Percentiles rank a stretch among this genome's conserved stretches.
These are phyloP conservation scores for Carcharodon carcharias DNA, from an alignment of 2,797 vertebrate genomes.

Conservation along the genomic window DNA sequence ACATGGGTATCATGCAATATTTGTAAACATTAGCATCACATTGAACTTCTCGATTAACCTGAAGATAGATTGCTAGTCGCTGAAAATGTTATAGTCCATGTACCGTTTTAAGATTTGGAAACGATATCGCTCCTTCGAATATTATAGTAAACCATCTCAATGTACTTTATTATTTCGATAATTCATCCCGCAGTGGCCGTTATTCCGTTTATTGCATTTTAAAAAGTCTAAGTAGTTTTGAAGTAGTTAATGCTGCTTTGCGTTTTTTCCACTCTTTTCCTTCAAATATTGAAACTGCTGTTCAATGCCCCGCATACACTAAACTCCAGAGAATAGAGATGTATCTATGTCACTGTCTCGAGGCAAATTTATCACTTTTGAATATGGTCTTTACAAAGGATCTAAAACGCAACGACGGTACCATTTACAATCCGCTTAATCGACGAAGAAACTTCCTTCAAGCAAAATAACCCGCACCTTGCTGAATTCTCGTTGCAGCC, in stretches of 20 bases:
- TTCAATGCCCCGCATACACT: not conserved
- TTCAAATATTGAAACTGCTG: not conserved
- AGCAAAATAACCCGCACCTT: not conserved
- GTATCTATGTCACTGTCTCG: not conserved
- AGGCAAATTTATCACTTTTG: not conserved
- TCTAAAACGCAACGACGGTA: not conserved
- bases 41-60: not conserved
- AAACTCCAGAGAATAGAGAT: not conserved
- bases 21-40: not conserved
- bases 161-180: not conserved
- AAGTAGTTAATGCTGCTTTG: not conserved
- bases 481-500: not conserved
- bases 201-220: not conserved
- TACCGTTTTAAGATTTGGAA: not conserved
- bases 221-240: not conserved
- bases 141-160: not conserved
- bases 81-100: not conserved
- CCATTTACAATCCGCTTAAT: constrained; percentile 1
- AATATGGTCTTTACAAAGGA: not conserved
- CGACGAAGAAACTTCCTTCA: not conserved
- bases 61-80: not conserved
- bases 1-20: not conserved
- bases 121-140: not conserved
- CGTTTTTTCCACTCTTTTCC: not conserved
- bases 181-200: not conserved